Evolutionary conservation across 2,797 vertebrate genomes (phyloP), one percentile per base, ranked within the genome.

Genomic region (Lutjanus campechanus): DNA sequence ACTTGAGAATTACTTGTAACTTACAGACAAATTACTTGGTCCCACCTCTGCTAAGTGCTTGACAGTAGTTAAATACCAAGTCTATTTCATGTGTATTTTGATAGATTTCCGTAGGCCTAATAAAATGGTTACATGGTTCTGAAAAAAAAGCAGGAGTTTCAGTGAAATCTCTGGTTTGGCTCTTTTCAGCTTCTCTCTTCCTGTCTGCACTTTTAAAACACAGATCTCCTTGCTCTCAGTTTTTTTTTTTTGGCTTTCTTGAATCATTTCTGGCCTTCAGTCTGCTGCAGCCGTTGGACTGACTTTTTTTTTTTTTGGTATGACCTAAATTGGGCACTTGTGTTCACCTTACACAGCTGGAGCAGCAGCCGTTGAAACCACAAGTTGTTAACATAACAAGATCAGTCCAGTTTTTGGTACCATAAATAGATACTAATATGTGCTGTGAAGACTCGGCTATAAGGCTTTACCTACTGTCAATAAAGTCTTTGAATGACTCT

Each of bases 301-400:
- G 49, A 61, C 64, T 81, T 64, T 75, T 72, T 62, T 63, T 50
- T 80, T 76, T 77, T 61, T 40, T 13, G 19, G 16, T 53, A 77
- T 87, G 77, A 82, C 85, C 86, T 87, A 93, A 90, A 92, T 90
- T 89, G 82, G 86, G 84, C 73, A 75, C 87, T 87, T 89, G 88
- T 88, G 85, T 89, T 92, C 85, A 90, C 78, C 85, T 89, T 77
- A 81, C 73, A 78, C 78, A 89, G 85, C 83, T 87, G 79, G 83
- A 85, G 83, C 84, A 81, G 86, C 84, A 81, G 87, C 92, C 87
- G 85, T 88, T 89, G 54, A 85, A 90, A 93, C 91, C 87, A 70
- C 87, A 86, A 76, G 83, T 58, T 88, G 85, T 89, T 86, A 89
- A 89, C 79, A 88, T 82, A 90, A 88, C 84, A 93, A 82, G 82